Base-by-base conservation (phyloP, 2,888 invertebrate species). In the Alitta virens region DNA sequence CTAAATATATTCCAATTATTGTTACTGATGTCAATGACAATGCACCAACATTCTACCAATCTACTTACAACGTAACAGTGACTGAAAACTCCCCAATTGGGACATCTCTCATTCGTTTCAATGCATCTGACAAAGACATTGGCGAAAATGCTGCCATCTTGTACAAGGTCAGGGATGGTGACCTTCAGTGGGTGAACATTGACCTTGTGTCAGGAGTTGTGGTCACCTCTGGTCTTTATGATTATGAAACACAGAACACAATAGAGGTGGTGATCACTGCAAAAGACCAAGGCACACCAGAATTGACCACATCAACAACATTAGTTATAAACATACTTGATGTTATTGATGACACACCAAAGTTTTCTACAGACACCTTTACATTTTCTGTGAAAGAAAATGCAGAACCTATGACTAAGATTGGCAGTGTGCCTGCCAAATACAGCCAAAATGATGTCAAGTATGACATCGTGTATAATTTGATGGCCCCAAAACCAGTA, bases 1-100 rank as follows among this genome's bases (percentile, higher is more conserved):
- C 90, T 38, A 87, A 93, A 14, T 90, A 89, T 5, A 85, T 96
- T 9, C 86, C 88, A 21, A 87, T 96, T 52, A 86, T 85, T 67
- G 87, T 80, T 0, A 86, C 88, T 66, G 97, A 98, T 80, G 89
- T 92, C 63, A 98, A 98, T 82, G 61, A 61, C 51, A 23, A 61
- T 33, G 33, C 23, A n/a, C 61, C 61, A 9, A 49, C 26, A 23
- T 61, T 61, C 40, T 18, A 23, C 26, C 53, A 60, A 51, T 3
- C 21, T 7, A 14, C 12, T n/a, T 60, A 60, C 46, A 18, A 26
- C 24, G 18, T 16, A 1, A 53, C 42, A 24, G 25, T 60, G 7
- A 3, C n/a, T 2, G 60, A 60, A 33, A 60, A 60, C 33, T 53
- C 40, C 26, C 24, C 12, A 5, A 23, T 43, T 2, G 60, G 60